phyloP scores from a whole-genome alignment of 2,888 invertebrate genomes.

The Fabriciana adippe region DNA sequence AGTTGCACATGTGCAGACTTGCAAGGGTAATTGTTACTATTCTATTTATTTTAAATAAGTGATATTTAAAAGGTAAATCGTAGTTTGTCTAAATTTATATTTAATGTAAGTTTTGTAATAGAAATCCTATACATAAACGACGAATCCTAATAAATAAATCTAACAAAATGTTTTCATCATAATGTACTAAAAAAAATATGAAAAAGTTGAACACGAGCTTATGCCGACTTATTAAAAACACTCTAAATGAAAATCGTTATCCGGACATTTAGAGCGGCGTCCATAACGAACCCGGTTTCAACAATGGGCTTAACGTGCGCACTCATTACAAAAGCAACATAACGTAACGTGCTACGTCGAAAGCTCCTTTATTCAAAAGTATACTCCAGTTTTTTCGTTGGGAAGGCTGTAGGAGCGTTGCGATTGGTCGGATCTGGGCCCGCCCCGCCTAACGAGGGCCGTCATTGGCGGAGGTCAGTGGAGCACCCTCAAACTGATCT shows the following conservation, averaged over 20 bases:
- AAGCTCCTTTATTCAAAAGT: slow-evolving; percentile 81
- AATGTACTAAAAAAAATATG: not conserved
- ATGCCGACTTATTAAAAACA: slow-evolving; percentile 79
- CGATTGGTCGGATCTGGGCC: slow-evolving; percentile 66
- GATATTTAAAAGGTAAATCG: not conserved
- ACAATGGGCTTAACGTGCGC: slow-evolving; percentile 81
- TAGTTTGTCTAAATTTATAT: not conserved
- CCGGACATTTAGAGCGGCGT: slow-evolving; percentile 76
- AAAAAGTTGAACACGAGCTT: slow-evolving; percentile 61
- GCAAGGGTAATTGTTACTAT: slow-evolving; percentile 29
- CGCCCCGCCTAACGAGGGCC: slow-evolving; percentile 63
- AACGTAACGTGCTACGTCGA: slow-evolving; percentile 80
- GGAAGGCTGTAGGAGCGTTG: slow-evolving; percentile 62
- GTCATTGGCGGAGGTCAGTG: slow-evolving; percentile 68
- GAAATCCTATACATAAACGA: not conserved
- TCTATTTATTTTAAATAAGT: not conserved
- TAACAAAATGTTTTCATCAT: slow-evolving; percentile 24
- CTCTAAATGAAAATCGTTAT: slow-evolving; percentile 81
- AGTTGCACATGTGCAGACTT: slow-evolving; percentile 64
- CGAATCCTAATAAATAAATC: slow-evolving; percentile 6
- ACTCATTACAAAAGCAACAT: slow-evolving; percentile 82
- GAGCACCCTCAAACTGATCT: slow-evolving; percentile 79
- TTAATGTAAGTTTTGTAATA: not conserved
- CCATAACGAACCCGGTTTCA: slow-evolving; percentile 79
- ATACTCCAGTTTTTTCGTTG: slow-evolving; percentile 79